Conservation (phyloP, 2,113 vertebrate genomes). For the Eptesicus fuscus region DNA sequence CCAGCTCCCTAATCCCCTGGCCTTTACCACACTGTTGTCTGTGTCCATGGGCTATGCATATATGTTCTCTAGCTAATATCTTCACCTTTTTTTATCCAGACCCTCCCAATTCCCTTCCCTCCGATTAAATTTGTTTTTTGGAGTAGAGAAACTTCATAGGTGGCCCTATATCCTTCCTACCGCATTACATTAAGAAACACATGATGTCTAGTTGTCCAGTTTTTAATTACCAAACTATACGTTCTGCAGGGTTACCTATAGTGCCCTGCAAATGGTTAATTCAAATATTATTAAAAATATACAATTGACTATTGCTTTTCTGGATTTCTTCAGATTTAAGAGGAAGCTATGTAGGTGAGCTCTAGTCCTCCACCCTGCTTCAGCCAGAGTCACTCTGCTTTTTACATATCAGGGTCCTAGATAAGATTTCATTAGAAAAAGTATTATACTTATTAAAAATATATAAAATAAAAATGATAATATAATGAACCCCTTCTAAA, state of each 20-base stretch:
- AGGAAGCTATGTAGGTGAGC: background rate
- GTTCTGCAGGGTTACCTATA: background rate
- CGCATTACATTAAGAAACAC: background rate
- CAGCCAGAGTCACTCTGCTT: background rate
- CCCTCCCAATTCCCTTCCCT: background rate
- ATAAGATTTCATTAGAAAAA: conserved; percentile 18
- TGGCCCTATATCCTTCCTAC: background rate
- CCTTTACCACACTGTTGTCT: background rate
- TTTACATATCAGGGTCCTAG: background rate
- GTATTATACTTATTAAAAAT: background rate
- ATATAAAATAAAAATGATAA: background rate
- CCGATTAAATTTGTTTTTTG: background rate
- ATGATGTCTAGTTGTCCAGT: background rate
- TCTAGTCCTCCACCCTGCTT: background rate
- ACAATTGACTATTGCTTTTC: background rate
- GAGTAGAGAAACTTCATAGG: background rate
- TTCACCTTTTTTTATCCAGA: background rate
- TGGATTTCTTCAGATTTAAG: background rate
- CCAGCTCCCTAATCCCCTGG: background rate
- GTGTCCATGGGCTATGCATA: background rate
- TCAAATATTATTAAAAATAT: background rate
- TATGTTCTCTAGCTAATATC: background rate
- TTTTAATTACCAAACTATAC: background rate
- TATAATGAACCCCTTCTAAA: background rate
- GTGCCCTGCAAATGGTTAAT: background rate